Conservation (phyloP, 2,797 vertebrate species). For the Propithecus perrieri region DNA sequence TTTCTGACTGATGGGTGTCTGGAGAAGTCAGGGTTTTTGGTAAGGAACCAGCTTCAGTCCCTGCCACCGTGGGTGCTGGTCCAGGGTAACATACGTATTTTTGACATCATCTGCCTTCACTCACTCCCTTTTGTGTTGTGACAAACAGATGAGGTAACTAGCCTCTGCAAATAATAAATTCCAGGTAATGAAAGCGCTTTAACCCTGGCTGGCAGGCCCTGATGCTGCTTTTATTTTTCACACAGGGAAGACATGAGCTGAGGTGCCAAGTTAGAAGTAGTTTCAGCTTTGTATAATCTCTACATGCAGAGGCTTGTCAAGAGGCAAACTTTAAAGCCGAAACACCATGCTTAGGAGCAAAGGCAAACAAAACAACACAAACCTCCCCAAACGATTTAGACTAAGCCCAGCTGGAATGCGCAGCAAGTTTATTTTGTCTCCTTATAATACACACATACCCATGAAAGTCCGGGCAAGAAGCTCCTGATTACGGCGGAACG, state of each 20-base stretch:
- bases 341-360: not conserved
- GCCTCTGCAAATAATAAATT: not conserved
- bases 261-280: constrained; percentile 7
- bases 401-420: not conserved
- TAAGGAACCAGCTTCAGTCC: not conserved
- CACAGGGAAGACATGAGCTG: not conserved
- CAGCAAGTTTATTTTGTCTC: not conserved
- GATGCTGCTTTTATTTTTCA: not conserved
- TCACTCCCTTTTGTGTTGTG: not conserved
- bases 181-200: not conserved
- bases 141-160: constrained; percentile 4
- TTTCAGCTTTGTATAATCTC: constrained; percentile 36
- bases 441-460: not conserved
- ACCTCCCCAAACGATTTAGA: not conserved
- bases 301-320: constrained; percentile 56
- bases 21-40: not conserved
- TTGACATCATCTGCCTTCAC: not conserved
- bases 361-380: constrained; percentile 5
- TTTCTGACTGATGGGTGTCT: not conserved
- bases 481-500: not conserved
- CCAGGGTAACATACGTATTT: not conserved
- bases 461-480: not conserved
- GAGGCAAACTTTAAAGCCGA: constrained; percentile 19
- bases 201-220: not conserved
- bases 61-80: fast-evolving